Percentiles rank a stretch among this genome's conserved stretches.
Evolutionary conservation across 2,113 vertebrate genomes (phyloP).

Genomic region (Nasalis larvatus): DNA sequence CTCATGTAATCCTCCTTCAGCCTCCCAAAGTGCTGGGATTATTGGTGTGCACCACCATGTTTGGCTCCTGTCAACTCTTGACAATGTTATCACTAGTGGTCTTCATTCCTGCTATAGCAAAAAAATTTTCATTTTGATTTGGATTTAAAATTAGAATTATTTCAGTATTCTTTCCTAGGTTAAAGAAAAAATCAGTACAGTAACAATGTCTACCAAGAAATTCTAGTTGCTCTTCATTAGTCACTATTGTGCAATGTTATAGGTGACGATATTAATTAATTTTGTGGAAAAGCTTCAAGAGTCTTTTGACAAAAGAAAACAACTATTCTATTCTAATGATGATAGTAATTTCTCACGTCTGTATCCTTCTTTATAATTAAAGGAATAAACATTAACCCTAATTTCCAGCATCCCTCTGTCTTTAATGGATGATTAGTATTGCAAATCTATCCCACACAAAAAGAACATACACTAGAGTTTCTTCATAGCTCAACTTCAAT

Average conservation of each 20-base stretch:
- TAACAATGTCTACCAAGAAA: background rate
- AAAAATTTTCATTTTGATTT: background rate
- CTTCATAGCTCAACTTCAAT: background rate
- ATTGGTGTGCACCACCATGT: too few relatives aligned
- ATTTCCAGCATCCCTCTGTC: background rate
- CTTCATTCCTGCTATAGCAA: background rate
- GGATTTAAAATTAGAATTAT: background rate
- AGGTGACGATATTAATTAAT: slow-evolving; percentile 14
- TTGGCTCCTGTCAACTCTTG: background rate
- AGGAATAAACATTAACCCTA: slow-evolving; percentile 1
- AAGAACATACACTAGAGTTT: background rate
- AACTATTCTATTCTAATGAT: background rate
- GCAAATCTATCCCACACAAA: background rate
- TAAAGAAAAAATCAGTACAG: background rate
- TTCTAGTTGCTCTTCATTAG: background rate
- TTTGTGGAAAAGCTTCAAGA: background rate
- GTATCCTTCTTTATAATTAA: background rate
- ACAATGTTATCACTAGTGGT: background rate
- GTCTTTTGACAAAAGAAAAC: background rate
- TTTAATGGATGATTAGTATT: background rate
- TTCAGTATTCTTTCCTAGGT: background rate
- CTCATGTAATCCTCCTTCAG: too few relatives aligned
- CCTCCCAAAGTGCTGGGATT: too few relatives aligned
- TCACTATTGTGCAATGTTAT: background rate
- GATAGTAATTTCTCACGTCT: background rate